Conservation (phyloP, 2,797 vertebrate species). For the Acanthurus leucopareius region DNA sequence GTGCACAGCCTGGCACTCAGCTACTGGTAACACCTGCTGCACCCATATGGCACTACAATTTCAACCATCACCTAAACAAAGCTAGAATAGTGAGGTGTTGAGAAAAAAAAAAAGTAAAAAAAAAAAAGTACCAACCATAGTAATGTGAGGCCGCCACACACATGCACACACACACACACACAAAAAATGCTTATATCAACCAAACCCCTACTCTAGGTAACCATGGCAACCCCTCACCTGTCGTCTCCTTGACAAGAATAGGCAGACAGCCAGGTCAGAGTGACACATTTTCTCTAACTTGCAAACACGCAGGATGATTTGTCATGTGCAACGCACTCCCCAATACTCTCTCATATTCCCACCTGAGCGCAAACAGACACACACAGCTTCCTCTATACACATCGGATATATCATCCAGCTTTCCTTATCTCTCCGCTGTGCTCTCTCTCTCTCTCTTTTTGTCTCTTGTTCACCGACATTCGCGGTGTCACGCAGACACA, state of each 20-base stretch:
- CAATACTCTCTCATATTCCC: slow-evolving; percentile 35
- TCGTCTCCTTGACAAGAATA: slow-evolving; percentile 74
- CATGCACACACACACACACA: slow-evolving; percentile 12
- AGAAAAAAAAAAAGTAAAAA: slow-evolving; percentile 32
- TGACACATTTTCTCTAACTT: slow-evolving; percentile 77
- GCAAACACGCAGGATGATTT: slow-evolving; percentile 65
- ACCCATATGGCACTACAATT: slow-evolving; percentile 69
- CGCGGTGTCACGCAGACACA: too few species aligned
- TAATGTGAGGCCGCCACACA: slow-evolving; percentile 34
- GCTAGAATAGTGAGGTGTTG: slow-evolving; percentile 55
- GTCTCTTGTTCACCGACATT: too few species aligned
- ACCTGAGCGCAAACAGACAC: slow-evolving; percentile 29
- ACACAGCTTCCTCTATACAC: slow-evolving; percentile 13
- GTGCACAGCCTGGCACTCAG: slow-evolving; percentile 60
- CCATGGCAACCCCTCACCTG: slow-evolving; percentile 86
- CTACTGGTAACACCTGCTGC: slow-evolving; percentile 77
- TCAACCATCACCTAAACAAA: slow-evolving; percentile 72
- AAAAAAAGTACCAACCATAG: slow-evolving; percentile 54
- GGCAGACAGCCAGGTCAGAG: slow-evolving; percentile 79
- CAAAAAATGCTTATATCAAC: slow-evolving; percentile 57
- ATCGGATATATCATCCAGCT: slow-evolving; percentile 51
- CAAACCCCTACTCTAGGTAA: slow-evolving; percentile 75
- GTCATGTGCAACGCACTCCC: slow-evolving; percentile 45
- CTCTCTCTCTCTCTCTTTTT: slow-evolving; percentile 13
- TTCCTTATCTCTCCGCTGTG: slow-evolving; percentile 15